Percentiles rank a stretch among this genome's conserved stretches.
Conservation (phyloP, 2,888 invertebrate species). For the Caradrina kadenii region DNA sequence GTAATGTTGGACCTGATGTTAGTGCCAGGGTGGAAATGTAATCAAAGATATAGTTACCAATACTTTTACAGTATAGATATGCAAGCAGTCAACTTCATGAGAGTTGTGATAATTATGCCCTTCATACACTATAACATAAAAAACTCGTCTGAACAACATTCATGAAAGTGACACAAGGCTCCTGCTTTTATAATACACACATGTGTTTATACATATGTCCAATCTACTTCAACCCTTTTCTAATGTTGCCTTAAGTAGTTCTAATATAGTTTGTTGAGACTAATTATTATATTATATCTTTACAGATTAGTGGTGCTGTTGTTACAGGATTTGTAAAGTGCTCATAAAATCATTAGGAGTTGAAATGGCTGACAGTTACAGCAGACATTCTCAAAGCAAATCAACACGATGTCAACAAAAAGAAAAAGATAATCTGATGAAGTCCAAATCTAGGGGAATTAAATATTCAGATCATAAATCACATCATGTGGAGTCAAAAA, state of each 20-base stretch:
- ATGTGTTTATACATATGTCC: slow-evolving; percentile 45
- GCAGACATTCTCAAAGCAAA: slow-evolving; percentile 68
- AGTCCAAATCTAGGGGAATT: slow-evolving; percentile 69
- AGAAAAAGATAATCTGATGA: slow-evolving; percentile 68
- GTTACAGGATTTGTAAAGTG: slow-evolving; percentile 58
- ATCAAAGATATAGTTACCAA: slow-evolving; percentile 87
- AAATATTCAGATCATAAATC: slow-evolving; percentile 67
- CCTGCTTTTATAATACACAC: slow-evolving; percentile 70
- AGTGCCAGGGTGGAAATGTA: slow-evolving; percentile 88
- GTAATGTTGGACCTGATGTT: slow-evolving; percentile 82
- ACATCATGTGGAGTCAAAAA: slow-evolving; percentile 75
- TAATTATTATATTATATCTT: slow-evolving; percentile 69
- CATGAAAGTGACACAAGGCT: slow-evolving; percentile 73
- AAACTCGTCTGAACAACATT: slow-evolving; percentile 62
- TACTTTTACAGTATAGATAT: slow-evolving; percentile 70
- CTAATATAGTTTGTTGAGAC: slow-evolving; percentile 47
- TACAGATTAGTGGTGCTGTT: slow-evolving; percentile 76
- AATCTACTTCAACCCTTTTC: slow-evolving; percentile 54
- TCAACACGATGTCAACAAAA: slow-evolving; percentile 70
- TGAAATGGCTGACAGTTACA: slow-evolving; percentile 76
- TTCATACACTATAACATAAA: slow-evolving; percentile 22
- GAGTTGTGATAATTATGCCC: slow-evolving; percentile 63
- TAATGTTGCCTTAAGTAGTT: slow-evolving; percentile 57
- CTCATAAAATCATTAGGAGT: slow-evolving; percentile 58
- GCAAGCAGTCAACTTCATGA: slow-evolving; percentile 79